phyloP scores from a whole-genome alignment of 2,888 invertebrate genomes.

The Patella ulyssiponensis region DNA sequence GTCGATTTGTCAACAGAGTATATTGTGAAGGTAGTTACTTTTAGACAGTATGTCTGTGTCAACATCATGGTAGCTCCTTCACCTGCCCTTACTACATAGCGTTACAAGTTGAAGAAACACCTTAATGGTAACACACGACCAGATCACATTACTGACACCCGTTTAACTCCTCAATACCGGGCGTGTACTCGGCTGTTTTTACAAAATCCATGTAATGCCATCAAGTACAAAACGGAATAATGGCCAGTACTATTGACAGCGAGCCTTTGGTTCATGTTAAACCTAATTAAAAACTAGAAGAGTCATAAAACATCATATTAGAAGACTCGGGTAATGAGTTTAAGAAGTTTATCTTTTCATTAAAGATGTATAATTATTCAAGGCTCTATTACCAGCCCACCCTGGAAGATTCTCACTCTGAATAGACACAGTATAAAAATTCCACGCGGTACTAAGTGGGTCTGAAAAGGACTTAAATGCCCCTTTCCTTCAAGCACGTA shows the following conservation, averaged over 20 bases:
- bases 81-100: conserved; percentile 19
- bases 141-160: conserved; percentile 24
- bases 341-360: conserved; percentile 16
- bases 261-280: conserved; percentile 6
- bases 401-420: conserved; percentile 2
- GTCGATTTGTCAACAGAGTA: not conserved
- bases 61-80: conserved; percentile 12
- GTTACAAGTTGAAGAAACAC: not conserved
- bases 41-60: conserved; percentile 28
- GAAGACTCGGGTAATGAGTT: too few species aligned
- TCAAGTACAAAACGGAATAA: conserved; percentile 22
- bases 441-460: conserved; percentile 24
- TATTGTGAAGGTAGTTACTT: conserved; percentile 21
- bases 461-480: not conserved
- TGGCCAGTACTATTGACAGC: conserved; percentile 14
- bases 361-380: not conserved
- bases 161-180: conserved; percentile 26
- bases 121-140: conserved; percentile 12
- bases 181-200: conserved; percentile 34
- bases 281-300: conserved; percentile 11
- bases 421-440: conserved; percentile 10
- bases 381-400: conserved; percentile 13
- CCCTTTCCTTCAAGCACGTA: not conserved
- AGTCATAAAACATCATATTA: too few species aligned
- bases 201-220: conserved; percentile 29